phyloP scores from a whole-genome alignment of 2,113 vertebrate genomes.

The Pangasianodon hypophthalmus region DNA sequence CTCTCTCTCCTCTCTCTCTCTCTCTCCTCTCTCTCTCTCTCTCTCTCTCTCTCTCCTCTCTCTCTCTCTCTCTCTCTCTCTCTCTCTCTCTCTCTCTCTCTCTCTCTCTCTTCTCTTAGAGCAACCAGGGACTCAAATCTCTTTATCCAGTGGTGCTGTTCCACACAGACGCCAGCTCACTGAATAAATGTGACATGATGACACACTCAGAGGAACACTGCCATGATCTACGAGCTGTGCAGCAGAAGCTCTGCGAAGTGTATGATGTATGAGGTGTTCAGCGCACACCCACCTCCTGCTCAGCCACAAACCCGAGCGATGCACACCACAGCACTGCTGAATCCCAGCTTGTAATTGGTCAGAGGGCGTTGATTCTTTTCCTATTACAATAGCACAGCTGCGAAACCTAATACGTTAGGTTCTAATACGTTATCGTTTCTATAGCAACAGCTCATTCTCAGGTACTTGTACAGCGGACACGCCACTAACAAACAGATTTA shows the following conservation, averaged over 20 bases:
- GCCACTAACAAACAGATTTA: background rate
- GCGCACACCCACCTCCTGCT: background rate
- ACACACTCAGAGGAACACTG: background rate
- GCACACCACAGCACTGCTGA: background rate
- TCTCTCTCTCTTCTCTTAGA: background rate
- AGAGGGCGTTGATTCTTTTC: background rate
- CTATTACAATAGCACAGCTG: background rate
- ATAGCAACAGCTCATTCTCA: background rate
- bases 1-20: background rate
- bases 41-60: background rate
- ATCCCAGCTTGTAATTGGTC: background rate
- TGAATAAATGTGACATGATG: conserved; percentile 39
- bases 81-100: background rate
- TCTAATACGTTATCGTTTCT: background rate
- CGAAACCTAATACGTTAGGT: too few relatives aligned
- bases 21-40: background rate
- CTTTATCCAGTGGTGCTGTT: conserved; percentile 22
- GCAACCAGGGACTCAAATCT: conserved; percentile 1
- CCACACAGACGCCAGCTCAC: background rate
- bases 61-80: background rate
- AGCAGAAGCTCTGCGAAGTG: conserved; percentile 5
- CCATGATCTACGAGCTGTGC: conserved; percentile 25
- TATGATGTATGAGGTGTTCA: background rate
- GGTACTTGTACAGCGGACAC: background rate
- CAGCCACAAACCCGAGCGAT: background rate